Evolutionary conservation across 2,113 vertebrate genomes (phyloP).

Genomic region (Hydropotes inermis): DNA sequence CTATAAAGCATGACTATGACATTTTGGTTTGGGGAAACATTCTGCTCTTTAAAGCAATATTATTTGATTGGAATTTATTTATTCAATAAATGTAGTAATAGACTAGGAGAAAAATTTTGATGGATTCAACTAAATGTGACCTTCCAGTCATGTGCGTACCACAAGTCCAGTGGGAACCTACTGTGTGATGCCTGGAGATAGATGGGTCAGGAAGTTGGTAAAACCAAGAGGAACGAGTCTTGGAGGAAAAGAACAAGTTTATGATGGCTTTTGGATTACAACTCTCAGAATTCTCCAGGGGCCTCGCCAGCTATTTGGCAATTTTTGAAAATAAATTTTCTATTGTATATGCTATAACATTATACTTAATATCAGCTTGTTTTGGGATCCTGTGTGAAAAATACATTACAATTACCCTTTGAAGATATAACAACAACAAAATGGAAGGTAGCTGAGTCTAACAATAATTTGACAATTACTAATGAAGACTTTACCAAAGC

Average conservation of each 20-base stretch:
- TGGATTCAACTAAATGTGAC: background rate
- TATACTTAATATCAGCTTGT: slow-evolving; percentile 36
- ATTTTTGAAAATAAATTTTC: slow-evolving; percentile 42
- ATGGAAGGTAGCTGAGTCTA: background rate
- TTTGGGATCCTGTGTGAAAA: slow-evolving; percentile 39
- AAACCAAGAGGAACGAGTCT: background rate
- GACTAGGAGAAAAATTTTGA: background rate
- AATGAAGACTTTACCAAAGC: slow-evolving; percentile 33
- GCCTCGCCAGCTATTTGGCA: background rate
- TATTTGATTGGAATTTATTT: background rate
- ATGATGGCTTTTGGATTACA: background rate
- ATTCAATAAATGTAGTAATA: background rate
- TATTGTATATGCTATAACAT: slow-evolving; percentile 16
- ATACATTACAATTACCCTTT: slow-evolving; percentile 34
- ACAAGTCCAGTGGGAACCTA: too few relatives aligned
- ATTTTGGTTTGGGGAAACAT: slow-evolving; percentile 29
- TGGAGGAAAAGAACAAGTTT: background rate
- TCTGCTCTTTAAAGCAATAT: background rate
- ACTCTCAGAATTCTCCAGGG: slow-evolving; percentile 35
- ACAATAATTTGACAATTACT: slow-evolving; percentile 44
- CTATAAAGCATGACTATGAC: slow-evolving; percentile 35
- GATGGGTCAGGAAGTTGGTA: background rate
- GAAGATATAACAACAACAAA: slow-evolving; percentile 35
- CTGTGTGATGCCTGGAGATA: background rate
- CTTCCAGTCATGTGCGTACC: too few relatives aligned